Conservation (phyloP, 2,113 vertebrate genomes). For the Natator depressus region DNA sequence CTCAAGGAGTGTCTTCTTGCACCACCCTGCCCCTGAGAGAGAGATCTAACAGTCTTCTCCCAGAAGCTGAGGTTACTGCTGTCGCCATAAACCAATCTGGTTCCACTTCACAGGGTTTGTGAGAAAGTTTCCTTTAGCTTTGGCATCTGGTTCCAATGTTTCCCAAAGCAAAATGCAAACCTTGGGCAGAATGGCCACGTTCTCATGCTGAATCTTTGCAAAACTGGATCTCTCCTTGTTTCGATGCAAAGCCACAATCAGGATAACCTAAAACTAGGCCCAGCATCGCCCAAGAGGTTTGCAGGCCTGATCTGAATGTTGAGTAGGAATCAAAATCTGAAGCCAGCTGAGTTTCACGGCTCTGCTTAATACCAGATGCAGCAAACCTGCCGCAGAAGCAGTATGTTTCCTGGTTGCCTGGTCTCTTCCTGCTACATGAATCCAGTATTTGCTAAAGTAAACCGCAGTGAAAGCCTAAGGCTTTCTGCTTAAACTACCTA, state of each 20-base stretch:
- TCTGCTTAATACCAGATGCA: neutral
- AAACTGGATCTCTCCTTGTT: neutral
- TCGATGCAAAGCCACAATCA: rapidly evolving
- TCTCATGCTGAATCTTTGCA: neutral
- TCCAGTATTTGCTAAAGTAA: neutral
- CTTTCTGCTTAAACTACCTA: neutral
- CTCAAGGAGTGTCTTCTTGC: neutral
- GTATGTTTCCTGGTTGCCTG: rapidly evolving
- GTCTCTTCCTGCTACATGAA: neutral
- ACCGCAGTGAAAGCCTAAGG: neutral
- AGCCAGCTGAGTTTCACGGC: neutral
- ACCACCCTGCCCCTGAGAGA: neutral
- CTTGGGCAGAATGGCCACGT: neutral
- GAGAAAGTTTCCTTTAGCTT: neutral
- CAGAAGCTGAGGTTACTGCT: neutral
- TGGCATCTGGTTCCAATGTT: rapidly evolving
- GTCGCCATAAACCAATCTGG: neutral
- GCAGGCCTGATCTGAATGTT: neutral
- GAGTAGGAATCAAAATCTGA: neutral
- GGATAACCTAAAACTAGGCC: rapidly evolving
- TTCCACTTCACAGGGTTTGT: neutral
- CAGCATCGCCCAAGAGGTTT: neutral
- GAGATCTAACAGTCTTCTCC: neutral
- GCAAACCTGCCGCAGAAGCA: neutral
- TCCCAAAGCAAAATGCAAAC: neutral